These are phyloP conservation scores for Bemisia tabaci DNA, from an alignment of 1,140 invertebrate genomes.

Conservation along the genomic window DNA sequence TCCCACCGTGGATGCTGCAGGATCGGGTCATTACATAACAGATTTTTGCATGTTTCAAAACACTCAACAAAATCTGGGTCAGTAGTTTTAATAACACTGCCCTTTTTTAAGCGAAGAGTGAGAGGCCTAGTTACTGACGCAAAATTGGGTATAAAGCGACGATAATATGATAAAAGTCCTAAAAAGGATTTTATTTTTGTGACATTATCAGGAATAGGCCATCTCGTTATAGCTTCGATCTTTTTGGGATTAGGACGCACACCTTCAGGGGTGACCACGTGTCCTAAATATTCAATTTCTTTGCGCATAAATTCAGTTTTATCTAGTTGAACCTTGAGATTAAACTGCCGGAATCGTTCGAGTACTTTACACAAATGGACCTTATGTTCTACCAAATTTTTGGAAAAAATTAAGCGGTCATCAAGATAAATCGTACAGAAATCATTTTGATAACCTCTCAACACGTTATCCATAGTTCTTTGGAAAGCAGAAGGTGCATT, in stretches of 20 bases:
- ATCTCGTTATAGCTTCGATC: conserved; percentile 25
- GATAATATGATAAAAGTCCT: conserved; percentile 32
- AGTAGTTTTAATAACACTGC: background rate
- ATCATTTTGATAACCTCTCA: conserved; percentile 14
- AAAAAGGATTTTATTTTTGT: conserved; percentile 32
- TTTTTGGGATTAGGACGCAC: conserved; percentile 27
- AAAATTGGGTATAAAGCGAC: conserved; percentile 27
- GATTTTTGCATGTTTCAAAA: conserved; percentile 29
- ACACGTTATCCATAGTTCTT: conserved; percentile 33
- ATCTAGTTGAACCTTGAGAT: conserved; percentile 22
- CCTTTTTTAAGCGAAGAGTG: conserved; percentile 16
- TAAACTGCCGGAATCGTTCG: conserved; percentile 18
- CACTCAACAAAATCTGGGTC: conserved; percentile 16
- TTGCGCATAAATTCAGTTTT: conserved; percentile 27
- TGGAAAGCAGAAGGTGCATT: conserved; percentile 34
- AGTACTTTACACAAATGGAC: conserved; percentile 21
- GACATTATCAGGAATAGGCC: conserved; percentile 23
- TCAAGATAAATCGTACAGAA: conserved; percentile 20
- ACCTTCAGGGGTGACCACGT: conserved; percentile 24
- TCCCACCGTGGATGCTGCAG: conserved; percentile 28
- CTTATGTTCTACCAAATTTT: conserved; percentile 17
- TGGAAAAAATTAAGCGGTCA: conserved; percentile 22
- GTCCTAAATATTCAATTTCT: conserved; percentile 27
- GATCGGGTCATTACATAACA: conserved; percentile 26
- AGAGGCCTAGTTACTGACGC: conserved; percentile 23